Evolutionary conservation across 2,113 vertebrate species (phyloP), one percentile per base, ranked within the genome.

Genomic region (Lagopus leucura): DNA sequence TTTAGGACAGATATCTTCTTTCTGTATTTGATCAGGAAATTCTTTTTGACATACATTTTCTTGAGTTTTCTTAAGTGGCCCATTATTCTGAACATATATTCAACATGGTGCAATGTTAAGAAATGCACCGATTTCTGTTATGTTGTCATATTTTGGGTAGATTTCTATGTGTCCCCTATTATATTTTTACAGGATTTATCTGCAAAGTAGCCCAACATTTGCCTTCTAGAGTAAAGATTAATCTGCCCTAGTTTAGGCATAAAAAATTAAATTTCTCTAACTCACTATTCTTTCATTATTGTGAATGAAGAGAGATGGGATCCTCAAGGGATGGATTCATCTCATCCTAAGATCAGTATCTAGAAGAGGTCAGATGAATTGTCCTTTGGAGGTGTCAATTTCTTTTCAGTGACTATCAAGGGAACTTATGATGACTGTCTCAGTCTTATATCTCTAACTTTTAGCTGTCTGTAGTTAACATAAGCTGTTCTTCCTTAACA

Each of bases 401-500:
- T 81, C 79, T 93, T 91, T 86, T 55, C 54, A 83, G 71, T 71
- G 64, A 60, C 67, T 83, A 45, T 18, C 79, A 93, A 25, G 69
- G 72, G 72, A 95, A 47, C 55, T 73, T 76, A 38, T 21, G 9
- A 79, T 77, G 75, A 70, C 50, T 80, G 60, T 3, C 16, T 94
- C 21, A 60, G 67, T 80, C 60, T 86, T 80, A 42, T 4, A 52
- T 50, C 67, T 86, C 45, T 88, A 91, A 71, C 38, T 93, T 95
- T 80, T 77, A 70, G 57, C 66, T 64, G 34, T 86, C 85, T 94
- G 75, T 83, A 83, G 71, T 73, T 76, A 87, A 86, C 92, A 74
- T 91, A 71, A 95, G 52, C 71, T 91, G 16, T 70, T 95, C 72
- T 77, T 91, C 36, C 85, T 69, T 88, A 86, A 75, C 57, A 60